phyloP scores from a whole-genome alignment of 35 echinoderm and acorn worm genomes.

The Diadema setosum region DNA sequence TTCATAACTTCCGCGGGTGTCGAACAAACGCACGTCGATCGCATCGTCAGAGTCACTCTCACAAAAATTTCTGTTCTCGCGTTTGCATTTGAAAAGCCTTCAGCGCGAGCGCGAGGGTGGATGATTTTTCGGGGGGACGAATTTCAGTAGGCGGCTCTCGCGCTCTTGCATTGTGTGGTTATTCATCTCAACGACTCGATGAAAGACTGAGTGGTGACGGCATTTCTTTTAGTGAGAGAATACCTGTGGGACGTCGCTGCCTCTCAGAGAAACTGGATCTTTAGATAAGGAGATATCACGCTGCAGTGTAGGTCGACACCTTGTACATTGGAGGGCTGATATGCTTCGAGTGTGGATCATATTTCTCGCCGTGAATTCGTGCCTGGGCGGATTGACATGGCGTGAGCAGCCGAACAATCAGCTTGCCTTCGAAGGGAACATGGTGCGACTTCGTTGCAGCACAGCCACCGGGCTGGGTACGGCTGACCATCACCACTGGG shows the following conservation, averaged over 20 bases:
- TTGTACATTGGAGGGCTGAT: background rate
- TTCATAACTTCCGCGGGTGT: too few relatives aligned
- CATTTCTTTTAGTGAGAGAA: background rate
- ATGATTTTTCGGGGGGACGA: too few relatives aligned
- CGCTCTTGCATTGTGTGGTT: too few relatives aligned
- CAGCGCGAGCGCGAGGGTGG: too few relatives aligned
- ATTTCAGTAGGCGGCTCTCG: too few relatives aligned
- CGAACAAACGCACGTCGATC: too few relatives aligned
- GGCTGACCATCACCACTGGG: conserved; percentile 54
- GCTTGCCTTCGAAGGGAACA: conserved; percentile 28
- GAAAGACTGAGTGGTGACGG: too few relatives aligned
- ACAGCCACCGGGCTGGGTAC: background rate
- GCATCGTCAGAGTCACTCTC: too few relatives aligned
- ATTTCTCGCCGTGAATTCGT: background rate
- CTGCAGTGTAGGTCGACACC: background rate
- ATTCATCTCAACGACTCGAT: too few relatives aligned
- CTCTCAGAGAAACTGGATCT: background rate
- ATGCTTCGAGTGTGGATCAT: background rate
- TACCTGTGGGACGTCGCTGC: background rate
- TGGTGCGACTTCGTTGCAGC: background rate
- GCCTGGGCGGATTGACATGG: conserved; percentile 11
- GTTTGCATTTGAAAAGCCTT: too few relatives aligned
- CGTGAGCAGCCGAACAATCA: conserved; percentile 6
- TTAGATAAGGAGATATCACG: background rate
- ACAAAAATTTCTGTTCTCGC: too few relatives aligned